phyloP scores from a whole-genome alignment of 2,888 invertebrate species.

The Nomada lathburiana region DNA sequence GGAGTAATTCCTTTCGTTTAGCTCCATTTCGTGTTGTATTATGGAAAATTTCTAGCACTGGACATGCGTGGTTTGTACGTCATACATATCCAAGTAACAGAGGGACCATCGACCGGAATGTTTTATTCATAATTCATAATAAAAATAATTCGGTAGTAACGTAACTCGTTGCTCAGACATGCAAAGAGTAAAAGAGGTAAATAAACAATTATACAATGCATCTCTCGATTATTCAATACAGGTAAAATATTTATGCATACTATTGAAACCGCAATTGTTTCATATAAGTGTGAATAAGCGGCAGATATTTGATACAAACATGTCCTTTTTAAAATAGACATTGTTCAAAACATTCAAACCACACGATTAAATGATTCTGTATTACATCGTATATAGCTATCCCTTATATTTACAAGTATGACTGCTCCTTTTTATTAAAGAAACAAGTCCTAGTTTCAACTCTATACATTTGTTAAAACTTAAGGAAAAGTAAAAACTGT shows the following conservation, averaged over 20 bases:
- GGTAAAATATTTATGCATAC: not conserved
- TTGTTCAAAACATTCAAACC: too few relatives aligned
- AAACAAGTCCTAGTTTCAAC: too few relatives aligned
- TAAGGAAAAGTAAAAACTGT: too few relatives aligned
- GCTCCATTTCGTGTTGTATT: constrained; percentile 44
- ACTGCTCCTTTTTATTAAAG: too few relatives aligned
- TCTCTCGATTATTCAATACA: not conserved
- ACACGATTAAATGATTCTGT: too few relatives aligned
- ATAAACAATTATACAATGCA: not conserved
- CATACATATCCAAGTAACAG: constrained; percentile 10
- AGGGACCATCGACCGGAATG: constrained; percentile 53
- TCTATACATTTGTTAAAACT: too few relatives aligned
- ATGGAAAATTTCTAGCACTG: constrained; percentile 58
- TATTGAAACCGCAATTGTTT: too few relatives aligned
- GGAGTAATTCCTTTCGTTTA: constrained; percentile 42
- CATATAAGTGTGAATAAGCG: too few relatives aligned
- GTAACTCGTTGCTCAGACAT: not conserved
- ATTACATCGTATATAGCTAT: too few relatives aligned
- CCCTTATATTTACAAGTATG: too few relatives aligned
- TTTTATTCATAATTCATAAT: constrained; percentile 63
- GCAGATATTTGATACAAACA: too few relatives aligned
- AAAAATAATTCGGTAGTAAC: constrained; percentile 28
- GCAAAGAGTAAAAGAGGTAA: not conserved
- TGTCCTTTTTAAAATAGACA: too few relatives aligned
- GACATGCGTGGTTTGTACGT: constrained; percentile 45